A percentile compares a stretch with the other conserved stretches of the same genome.
Evolutionary conservation across 2,113 vertebrate genomes (phyloP).

Genomic region (Phasianus colchicus): DNA sequence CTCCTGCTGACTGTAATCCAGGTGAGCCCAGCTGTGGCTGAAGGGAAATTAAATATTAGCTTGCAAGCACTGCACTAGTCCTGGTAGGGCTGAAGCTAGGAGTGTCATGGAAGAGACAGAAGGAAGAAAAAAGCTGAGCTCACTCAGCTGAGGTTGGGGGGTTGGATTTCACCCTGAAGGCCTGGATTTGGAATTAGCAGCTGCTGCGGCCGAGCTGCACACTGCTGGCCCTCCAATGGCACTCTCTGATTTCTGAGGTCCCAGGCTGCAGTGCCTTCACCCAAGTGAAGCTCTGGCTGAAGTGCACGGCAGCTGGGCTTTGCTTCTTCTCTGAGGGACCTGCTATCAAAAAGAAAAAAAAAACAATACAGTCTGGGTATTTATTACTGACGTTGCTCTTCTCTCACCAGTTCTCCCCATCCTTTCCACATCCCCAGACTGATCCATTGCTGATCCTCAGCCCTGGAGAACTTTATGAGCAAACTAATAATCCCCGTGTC

Average conservation of each 20-base stretch:
- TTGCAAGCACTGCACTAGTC: neutral
- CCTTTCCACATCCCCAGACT: rapidly evolving
- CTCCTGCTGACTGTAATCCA: neutral
- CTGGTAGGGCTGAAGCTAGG: neutral
- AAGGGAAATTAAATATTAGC: neutral
- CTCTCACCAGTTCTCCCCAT: neutral
- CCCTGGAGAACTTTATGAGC: neutral
- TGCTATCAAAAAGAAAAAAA: neutral
- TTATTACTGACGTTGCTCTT: neutral
- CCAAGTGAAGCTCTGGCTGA: neutral
- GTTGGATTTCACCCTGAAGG: neutral
- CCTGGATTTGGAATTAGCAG: neutral
- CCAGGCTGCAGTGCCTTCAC: neutral
- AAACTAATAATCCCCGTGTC: neutral
- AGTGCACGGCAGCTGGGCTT: rapidly evolving
- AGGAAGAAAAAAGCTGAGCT: neutral
- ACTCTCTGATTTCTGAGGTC: neutral
- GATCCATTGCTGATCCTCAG: neutral
- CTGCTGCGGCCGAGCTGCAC: neutral
- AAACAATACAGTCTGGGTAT: neutral
- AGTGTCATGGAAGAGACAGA: neutral
- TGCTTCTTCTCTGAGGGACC: neutral
- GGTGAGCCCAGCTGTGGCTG: conserved; percentile 17
- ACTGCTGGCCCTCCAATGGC: neutral
- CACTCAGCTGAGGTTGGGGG: neutral